A percentile compares a stretch with the other conserved stretches of the same genome.
Conservation (phyloP, 1,140 invertebrate genomes). For the Batillaria attramentaria region DNA sequence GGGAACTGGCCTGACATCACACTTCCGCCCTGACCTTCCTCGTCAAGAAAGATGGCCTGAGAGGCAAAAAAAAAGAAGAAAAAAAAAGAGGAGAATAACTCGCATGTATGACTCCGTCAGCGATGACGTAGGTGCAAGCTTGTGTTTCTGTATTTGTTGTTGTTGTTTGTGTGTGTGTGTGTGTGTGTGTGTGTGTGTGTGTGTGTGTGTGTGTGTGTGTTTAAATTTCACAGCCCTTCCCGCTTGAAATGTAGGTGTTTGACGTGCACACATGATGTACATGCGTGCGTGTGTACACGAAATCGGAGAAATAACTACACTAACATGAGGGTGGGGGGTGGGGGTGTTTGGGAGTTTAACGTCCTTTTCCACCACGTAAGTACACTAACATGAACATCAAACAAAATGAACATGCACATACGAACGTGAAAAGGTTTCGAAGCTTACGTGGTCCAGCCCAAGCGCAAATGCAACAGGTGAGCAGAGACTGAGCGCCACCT, state of each 20-base stretch:
- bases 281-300: too few relatives aligned
- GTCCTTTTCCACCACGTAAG: too few relatives aligned
- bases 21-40: background rate
- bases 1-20: constrained; percentile 3
- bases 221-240: background rate
- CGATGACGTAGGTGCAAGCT: background rate
- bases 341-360: too few relatives aligned
- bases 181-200: constrained; percentile 2
- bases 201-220: background rate
- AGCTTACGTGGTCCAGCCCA: constrained; percentile 8
- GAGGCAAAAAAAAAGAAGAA: background rate
- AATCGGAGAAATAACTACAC: too few relatives aligned
- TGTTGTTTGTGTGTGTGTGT: background rate
- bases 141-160: background rate
- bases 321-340: too few relatives aligned
- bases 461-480: constrained; percentile 18
- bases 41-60: constrained; percentile 4
- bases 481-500: constrained; percentile 14
- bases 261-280: background rate
- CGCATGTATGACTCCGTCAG: background rate
- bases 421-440: background rate
- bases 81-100: background rate
- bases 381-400: background rate
- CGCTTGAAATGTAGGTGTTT: background rate
- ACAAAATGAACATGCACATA: background rate